Evolutionary conservation across 2,888 invertebrate species (phyloP), one percentile per base, ranked within the genome.

Genomic region (Bhutanitis thaidina): DNA sequence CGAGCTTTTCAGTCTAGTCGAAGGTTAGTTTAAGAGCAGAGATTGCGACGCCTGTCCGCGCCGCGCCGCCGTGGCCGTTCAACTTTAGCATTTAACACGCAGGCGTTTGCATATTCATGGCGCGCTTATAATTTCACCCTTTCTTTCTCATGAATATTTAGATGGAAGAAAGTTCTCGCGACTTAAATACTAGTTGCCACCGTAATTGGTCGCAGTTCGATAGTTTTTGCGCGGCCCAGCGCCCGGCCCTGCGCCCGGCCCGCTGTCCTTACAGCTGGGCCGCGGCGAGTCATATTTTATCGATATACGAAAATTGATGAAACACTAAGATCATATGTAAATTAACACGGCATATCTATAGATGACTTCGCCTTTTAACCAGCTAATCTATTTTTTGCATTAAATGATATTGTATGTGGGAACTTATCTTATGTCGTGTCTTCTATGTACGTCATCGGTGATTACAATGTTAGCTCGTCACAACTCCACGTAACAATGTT

Each of bases 151-250:
- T 83, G 81, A 80, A 84, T 86, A 88, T 87, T 83, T 73, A 77
- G 71, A 83, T 86, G 56, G 78, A 83, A 87, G 88, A 88, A 88
- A 88, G 88, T 88, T 86, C 87, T 84, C 86, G 80, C 77, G 74
- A 61, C 58, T 73, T 71, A 83, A 82, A 85, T 84, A 84, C 79
- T 78, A 71, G 76, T 71, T 63, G 77, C 80, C 77, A 72, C 79
- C 74, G 74, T 84, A 87, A 85, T 85, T 82, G 84, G 76, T 69
- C 68, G 61, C 61, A 61, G 74, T 67, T 69, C 59, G 60, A 59
- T 60, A 48, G 67, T 80, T 81, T 81, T 83, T 80, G 74, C 65
- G 43, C 30, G 38, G 40, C 56, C 56, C 43, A 45, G 45, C 37
- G 2, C 9, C 10, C 7, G 45, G 15, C 37, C 12, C 10, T 15